Evolutionary conservation across 1,140 invertebrate species (phyloP), one percentile per base, ranked within the genome.

Genomic region (Eulimnadia texana): DNA sequence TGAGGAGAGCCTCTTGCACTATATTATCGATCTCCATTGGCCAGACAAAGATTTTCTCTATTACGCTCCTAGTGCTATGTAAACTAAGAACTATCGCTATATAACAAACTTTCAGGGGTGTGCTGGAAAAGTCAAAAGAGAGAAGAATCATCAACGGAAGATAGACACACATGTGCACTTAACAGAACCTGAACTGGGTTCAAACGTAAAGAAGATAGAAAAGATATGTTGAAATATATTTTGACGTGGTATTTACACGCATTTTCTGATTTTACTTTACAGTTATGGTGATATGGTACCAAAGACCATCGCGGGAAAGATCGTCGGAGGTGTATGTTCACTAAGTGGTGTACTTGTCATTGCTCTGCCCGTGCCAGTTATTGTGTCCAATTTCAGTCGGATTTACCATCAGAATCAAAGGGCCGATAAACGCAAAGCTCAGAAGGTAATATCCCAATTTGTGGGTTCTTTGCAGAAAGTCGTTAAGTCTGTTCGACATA

Each of bases 231-330:
- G 33, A 16, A 9, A 42, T 6, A 42, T 42, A 42, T 9, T 9
- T 16, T 6, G 33, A 16, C 33, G 33, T 9, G 33, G 33, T 9
- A 42, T 42, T 42, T 42, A 16, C 33, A 42, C 6, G 33, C 16
- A 42, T 9, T 42, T 6, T 42, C 6, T 42, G 6, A 42, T 9
- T 42, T 42, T n/a, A n/a, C 49, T 58, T 24, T 1, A 50, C 54
- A 98, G 94, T 67, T 99, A 99, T 74, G 96, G 96, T 72, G 96
- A 99, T 79, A 98, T 99, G 92, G 95, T 98, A 59, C 97, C 97
- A 22, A 90, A 88, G 70, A 99, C 96, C 62, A 95, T 96, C 72
- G 88, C 90, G 67, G 97, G 97, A 60, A 99, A 99, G 80, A 89
- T 99, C 61, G 95, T 99, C 27, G 97, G 96, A 63, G 95, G 96